Percentiles rank a stretch among this genome's conserved stretches.
These are phyloP conservation scores for Callaeas wilsoni DNA, from an alignment of 2,113 vertebrate species.

Conservation along the genomic window DNA sequence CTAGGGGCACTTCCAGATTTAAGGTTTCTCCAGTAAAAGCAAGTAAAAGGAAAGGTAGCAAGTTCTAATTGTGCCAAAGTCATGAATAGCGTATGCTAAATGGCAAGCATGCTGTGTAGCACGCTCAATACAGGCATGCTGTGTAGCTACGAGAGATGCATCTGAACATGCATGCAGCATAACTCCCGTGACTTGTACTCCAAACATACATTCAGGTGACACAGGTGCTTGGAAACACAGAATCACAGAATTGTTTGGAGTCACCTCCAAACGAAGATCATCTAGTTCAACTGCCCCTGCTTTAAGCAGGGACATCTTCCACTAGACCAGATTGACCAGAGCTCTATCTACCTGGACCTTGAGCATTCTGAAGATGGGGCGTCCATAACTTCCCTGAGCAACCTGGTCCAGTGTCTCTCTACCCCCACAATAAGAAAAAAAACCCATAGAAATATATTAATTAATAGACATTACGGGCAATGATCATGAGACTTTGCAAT, in stretches of 20 bases:
- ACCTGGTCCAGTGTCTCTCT: neutral
- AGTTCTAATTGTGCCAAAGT: neutral
- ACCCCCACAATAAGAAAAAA: neutral
- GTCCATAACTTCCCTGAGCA: neutral
- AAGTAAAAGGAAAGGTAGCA: neutral
- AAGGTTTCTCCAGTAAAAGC: neutral
- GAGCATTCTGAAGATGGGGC: neutral
- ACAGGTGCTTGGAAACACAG: neutral
- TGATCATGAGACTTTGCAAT: neutral
- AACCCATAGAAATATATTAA: neutral
- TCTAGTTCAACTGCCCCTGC: neutral
- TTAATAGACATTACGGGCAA: neutral
- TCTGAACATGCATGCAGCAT: neutral
- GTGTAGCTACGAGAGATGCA: neutral
- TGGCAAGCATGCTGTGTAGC: neutral
- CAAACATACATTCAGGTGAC: neutral
- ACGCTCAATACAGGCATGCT: neutral
- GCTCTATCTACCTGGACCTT: neutral
- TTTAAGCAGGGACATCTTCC: neutral
- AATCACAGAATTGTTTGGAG: neutral
- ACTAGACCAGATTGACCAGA: neutral
- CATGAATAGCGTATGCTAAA: rapidly evolving
- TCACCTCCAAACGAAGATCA: no score
- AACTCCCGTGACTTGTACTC: neutral
- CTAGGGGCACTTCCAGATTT: neutral